Conservation (phyloP, 2,113 vertebrate species). For the Archilochus colubris region DNA sequence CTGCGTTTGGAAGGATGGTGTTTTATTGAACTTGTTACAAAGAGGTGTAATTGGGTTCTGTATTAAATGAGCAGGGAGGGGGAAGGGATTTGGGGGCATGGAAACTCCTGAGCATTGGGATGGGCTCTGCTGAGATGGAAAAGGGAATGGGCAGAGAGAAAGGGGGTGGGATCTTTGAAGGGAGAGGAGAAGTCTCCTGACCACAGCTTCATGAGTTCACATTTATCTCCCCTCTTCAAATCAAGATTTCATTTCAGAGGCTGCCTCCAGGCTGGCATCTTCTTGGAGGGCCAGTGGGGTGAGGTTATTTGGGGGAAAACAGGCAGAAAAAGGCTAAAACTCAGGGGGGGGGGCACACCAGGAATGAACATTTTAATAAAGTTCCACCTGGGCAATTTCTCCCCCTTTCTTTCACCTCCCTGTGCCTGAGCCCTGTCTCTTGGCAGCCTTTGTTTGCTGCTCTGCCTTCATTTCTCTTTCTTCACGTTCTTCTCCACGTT, state of each 20-base stretch:
- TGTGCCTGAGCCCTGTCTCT: neutral
- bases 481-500: neutral
- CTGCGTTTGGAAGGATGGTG: neutral
- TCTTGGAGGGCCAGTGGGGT: accelerated
- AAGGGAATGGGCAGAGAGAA: neutral
- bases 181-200: neutral
- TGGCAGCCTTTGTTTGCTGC: neutral
- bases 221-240: neutral
- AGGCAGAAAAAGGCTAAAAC: neutral
- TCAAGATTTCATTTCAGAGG: neutral
- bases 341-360: accelerated
- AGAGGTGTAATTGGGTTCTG: neutral
- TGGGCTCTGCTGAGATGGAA: neutral
- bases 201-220: neutral
- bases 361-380: neutral
- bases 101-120: neutral
- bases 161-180: neutral
- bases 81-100: neutral
- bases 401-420: neutral
- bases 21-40: neutral
- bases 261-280: neutral
- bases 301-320: neutral
- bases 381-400: neutral
- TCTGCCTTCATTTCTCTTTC: neutral
- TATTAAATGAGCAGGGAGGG: neutral